These are phyloP conservation scores for Turritopsis dohrnii DNA, from an alignment of 30 jellyfish, hydroid and myxozoan genomes.

Conservation along the genomic window DNA sequence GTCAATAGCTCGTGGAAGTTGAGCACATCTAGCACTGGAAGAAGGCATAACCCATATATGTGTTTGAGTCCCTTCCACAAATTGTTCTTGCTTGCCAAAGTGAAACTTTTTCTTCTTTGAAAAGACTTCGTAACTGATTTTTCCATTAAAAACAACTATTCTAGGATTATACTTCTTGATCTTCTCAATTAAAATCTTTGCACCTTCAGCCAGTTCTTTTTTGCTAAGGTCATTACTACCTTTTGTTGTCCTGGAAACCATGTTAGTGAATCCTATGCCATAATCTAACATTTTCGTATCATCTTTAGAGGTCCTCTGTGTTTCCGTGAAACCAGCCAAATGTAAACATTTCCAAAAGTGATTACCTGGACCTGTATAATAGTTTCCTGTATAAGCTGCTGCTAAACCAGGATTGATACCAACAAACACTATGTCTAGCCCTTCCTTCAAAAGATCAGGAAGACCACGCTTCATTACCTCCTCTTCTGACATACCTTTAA, in stretches of 20 bases:
- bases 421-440: conserved; percentile 34
- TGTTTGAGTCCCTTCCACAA: conserved; percentile 29
- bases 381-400: conserved; percentile 41
- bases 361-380: conserved; percentile 47
- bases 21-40: conserved; percentile 46
- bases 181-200: conserved; percentile 27
- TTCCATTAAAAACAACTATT: conserved; percentile 44
- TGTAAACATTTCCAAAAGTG: conserved; percentile 40
- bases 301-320: conserved; percentile 25
- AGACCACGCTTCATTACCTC: conserved; percentile 37
- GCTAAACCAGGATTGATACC: conserved; percentile 46
- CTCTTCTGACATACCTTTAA: conserved; percentile 34
- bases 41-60: conserved; percentile 49
- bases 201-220: conserved; percentile 30
- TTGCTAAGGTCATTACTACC: conserved; percentile 37
- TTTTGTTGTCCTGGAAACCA: conserved; percentile 44
- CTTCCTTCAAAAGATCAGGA: conserved; percentile 29
- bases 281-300: conserved; percentile 22
- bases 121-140: conserved; percentile 30
- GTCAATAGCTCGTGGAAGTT: conserved; percentile 39
- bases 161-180: conserved; percentile 16
- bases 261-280: conserved; percentile 33
- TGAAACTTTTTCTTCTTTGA: conserved; percentile 28
- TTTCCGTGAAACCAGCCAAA: conserved; percentile 29
- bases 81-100: conserved; percentile 25